phyloP scores from a whole-genome alignment of 2,113 vertebrate species.

The Mormoops blainvillei region DNA sequence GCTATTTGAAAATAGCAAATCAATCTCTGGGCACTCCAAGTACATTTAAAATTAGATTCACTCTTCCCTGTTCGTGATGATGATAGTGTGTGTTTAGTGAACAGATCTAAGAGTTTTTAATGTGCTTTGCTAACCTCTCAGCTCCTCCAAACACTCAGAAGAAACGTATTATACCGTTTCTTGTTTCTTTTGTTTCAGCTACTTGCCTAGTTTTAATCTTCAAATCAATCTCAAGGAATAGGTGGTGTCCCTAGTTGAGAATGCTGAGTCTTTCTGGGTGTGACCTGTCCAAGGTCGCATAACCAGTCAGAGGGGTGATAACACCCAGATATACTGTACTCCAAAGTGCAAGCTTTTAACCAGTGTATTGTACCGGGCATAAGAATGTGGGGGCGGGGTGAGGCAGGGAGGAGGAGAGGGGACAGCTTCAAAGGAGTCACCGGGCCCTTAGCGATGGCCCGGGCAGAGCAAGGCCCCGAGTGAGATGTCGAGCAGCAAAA shows the following conservation, averaged over 20 bases:
- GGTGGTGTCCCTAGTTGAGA: background rate
- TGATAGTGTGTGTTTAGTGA: background rate
- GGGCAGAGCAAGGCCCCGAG: background rate
- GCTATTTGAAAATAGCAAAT: background rate
- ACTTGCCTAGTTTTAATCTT: background rate
- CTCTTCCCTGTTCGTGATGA: background rate
- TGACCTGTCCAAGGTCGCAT: background rate
- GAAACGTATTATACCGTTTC: background rate
- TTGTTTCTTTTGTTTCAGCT: background rate
- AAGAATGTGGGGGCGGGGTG: too few species aligned
- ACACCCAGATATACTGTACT: too few species aligned
- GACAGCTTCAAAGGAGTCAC: fast-evolving
- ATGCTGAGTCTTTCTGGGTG: background rate
- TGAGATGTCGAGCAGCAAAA: background rate
- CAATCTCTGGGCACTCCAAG: background rate
- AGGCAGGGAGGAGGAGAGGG: too few species aligned
- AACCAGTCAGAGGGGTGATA: background rate
- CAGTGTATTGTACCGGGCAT: fast-evolving
- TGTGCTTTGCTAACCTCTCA: background rate
- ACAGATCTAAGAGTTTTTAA: background rate
- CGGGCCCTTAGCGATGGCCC: background rate
- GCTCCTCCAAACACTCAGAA: background rate
- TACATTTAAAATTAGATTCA: background rate
- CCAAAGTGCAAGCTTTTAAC: background rate
- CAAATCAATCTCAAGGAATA: background rate